Evolutionary conservation across 2,113 vertebrate species (phyloP), one percentile per base, ranked within the genome.

Genomic region (Marmota flaviventris): DNA sequence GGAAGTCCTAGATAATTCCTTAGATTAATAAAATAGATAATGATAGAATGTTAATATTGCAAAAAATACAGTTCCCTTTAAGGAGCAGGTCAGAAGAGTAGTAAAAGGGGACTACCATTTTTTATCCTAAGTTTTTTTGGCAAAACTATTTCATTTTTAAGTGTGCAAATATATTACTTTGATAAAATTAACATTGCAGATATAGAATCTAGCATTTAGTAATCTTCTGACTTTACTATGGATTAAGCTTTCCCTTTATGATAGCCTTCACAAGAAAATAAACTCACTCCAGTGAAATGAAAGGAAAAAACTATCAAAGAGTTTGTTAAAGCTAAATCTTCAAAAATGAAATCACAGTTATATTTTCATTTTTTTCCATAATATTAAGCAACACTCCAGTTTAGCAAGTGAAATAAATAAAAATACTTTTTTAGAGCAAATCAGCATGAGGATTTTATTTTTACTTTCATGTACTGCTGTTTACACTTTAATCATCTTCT

Each of bases 161-260:
- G 37, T 45, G 13, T 85, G 8, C 20, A 9, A 65, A 29, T 22
- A 3, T 22, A 79, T 63, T 53, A 84, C 16, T 70, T 95, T 65
- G 32, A 85, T 24, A 76, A 90, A 95, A 85, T 56, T 88, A 96
- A 85, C 45, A 93, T 34, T 81, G 90, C 85, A 94, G 91, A 85
- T 53, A 94, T 0, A 88, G 34, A 97, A 81, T 56, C 77, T 88
- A 88, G 25, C 25, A 63, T 87, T 82, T 84, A 51, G 10, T 4
- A 90, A 94, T 42, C 25, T 73, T 67, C 34, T 75, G 39, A 22
- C 4, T 65, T 87, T 37, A 63, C 16, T 17, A 73, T 32, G 13
- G 95, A 95, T 91, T 86, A 48, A 78, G 76, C 65, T 67, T 70
- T 53, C 88, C 53, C 56, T 91, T 91, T 94, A 37, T 82, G 85